Evolutionary conservation across 2,888 invertebrate species (phyloP), one percentile per base, ranked within the genome.

Genomic region (Eremobia ochroleuca): DNA sequence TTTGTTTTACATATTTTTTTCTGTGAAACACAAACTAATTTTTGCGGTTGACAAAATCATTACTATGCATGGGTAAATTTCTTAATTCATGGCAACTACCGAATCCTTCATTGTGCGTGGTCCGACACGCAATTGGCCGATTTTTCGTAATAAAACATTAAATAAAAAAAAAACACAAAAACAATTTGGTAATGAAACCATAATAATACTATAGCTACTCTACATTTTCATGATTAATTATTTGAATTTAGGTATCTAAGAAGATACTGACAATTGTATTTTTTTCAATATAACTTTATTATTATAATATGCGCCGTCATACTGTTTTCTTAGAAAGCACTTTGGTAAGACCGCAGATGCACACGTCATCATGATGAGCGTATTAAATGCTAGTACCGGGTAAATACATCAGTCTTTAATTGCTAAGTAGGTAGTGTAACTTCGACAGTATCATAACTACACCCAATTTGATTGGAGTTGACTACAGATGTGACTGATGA

Each of bases 261-360:
- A 52, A 52, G 13, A 46, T 13, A 15, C 64, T 31, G 31, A 5
- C 28, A 4, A 40, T 28, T 67, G 21, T 8, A 31, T 18, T 21
- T 40, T 61, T 40, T 62, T 34, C 40, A 4, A 28, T 43, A 34
- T 55, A n/a, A 18, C 31, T 31, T 34, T 61, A 25, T n/a, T 11
- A 49, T 37, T 15, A 28, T 61, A 18, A 37, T 13, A 49, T 11
- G 25, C 28, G 25, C 37, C 40, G 64, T 77, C 55, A 67, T 69
- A n/a, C n/a, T 28, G 31, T 58, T 70, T 69, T 65, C 64, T 65
- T 18, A 59, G 64, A 79, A 79, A 70, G 40, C 40, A 34, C 28
- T 25, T 40, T 28, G n/a, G 40, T 34, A 37, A 61, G 78, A 77
- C 52, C 78, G n/a, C 46, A 76, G 28, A 58, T 25, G 31, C 18